These are phyloP conservation scores for Etheostoma nigrum DNA, from an alignment of 2,797 vertebrate genomes.

Conservation along the genomic window DNA sequence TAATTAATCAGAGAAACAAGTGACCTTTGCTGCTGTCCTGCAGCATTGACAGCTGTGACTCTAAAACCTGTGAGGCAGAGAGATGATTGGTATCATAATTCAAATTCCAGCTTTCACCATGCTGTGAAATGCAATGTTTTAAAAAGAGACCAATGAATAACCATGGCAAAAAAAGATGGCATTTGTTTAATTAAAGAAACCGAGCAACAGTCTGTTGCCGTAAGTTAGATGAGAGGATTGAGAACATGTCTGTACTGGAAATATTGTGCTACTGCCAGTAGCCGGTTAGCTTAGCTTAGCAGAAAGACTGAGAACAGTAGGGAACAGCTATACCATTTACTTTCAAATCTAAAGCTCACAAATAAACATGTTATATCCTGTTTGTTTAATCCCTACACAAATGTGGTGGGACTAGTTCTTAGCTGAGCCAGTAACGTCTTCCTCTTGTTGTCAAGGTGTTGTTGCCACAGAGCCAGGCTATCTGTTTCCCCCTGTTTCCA, in stretches of 20 bases:
- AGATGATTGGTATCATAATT: slow-evolving; percentile 71
- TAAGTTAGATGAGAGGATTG: not conserved
- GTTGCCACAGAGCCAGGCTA: not conserved
- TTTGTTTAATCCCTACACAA: not conserved
- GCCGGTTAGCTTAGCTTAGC: not conserved
- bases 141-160: not conserved
- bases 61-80: slow-evolving; percentile 61
- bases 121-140: slow-evolving; percentile 38
- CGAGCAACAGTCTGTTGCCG: not conserved
- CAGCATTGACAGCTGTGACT: slow-evolving; percentile 52
- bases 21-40: slow-evolving; percentile 71
- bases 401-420: not conserved
- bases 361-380: not conserved
- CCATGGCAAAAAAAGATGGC: not conserved
- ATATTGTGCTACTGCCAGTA: not conserved
- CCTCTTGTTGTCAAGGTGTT: not conserved
- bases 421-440: not conserved
- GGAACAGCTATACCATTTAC: not conserved
- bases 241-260: not conserved
- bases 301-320: not conserved
- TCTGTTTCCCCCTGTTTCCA: not conserved
- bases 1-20: slow-evolving; percentile 78
- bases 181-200: not conserved
- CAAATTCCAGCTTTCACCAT: slow-evolving; percentile 56
- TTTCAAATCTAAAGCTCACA: not conserved